Conservation (phyloP, 2,888 invertebrate genomes). For the Leptinotarsa tumamoca region DNA sequence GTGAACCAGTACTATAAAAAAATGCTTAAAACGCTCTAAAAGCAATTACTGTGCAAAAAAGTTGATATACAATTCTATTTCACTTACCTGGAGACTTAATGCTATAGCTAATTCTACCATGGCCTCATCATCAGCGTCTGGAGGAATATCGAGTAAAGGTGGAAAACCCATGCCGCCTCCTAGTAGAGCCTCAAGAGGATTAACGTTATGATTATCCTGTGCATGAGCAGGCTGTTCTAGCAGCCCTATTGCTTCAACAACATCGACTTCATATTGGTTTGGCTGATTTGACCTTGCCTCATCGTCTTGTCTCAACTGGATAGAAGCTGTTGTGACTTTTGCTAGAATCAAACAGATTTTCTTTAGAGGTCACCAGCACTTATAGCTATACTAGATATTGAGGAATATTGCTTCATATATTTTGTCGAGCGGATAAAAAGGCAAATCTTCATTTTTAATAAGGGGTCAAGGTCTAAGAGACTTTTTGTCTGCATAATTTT, state of each 20-base stretch:
- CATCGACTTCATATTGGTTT: conserved; percentile 57
- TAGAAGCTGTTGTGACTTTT: conserved; percentile 41
- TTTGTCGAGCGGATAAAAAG: too few species aligned
- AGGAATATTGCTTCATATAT: too few species aligned
- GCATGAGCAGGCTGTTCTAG: conserved; percentile 52
- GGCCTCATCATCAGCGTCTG: conserved; percentile 96
- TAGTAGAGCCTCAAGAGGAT: conserved; percentile 68
- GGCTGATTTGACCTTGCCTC: conserved; percentile 47
- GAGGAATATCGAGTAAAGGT: conserved; percentile 86
- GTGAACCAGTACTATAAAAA: too few species aligned
- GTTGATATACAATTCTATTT: too few species aligned
- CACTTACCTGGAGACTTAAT: conserved; percentile 80
- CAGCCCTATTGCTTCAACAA: conserved; percentile 60
- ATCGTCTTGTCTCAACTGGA: conserved; percentile 53
- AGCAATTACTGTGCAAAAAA: too few species aligned
- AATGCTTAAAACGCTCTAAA: too few species aligned
- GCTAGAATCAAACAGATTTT: conserved; percentile 14
- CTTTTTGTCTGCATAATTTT: too few species aligned
- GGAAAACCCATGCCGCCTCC: conserved; percentile 74
- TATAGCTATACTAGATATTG: too few species aligned
- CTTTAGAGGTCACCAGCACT: background rate
- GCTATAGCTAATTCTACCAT: conserved; percentile 98
- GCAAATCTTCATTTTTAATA: too few species aligned
- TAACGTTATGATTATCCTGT: conserved; percentile 55
- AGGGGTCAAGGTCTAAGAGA: too few species aligned